These are phyloP conservation scores for Tenthredo livida DNA, from an alignment of 2,888 invertebrate species.

Conservation along the genomic window DNA sequence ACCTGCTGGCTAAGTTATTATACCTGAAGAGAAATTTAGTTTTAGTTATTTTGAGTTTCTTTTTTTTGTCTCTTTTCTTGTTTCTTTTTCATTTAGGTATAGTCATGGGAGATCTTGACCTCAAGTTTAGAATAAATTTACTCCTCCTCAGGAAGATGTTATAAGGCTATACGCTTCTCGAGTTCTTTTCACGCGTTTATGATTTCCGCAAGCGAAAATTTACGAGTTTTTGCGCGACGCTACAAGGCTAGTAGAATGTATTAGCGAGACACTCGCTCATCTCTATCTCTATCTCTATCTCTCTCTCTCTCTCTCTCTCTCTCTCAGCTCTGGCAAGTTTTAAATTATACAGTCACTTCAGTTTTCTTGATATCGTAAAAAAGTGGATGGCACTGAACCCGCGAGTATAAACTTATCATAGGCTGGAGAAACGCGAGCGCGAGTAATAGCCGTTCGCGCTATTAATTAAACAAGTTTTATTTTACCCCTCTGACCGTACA, in stretches of 20 bases:
- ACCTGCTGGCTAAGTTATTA: not conserved
- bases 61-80: not conserved
- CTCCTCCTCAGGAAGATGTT: not conserved
- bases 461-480: constrained; percentile 7
- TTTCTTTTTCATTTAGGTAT: not conserved
- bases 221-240: not conserved
- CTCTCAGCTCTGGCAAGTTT: not conserved
- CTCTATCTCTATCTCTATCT: no score
- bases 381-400: not conserved
- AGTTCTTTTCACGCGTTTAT: constrained; percentile 30
- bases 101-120: constrained; percentile 24
- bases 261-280: no score
- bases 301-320: no score
- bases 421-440: not conserved
- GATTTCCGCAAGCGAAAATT: constrained; percentile 34
- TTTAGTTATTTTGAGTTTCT: not conserved
- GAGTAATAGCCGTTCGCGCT: no score
- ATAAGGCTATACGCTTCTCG: not conserved
- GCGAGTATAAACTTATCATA: not conserved
- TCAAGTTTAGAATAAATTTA: constrained; percentile 26
- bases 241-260: not conserved
- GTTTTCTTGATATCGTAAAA: constrained; percentile 15
- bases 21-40: constrained; percentile 1
- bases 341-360: not conserved
- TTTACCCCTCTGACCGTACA: not conserved